Evolutionary conservation across 1,140 invertebrate genomes (phyloP).

Genomic region (Sweltsa coloradensis): DNA sequence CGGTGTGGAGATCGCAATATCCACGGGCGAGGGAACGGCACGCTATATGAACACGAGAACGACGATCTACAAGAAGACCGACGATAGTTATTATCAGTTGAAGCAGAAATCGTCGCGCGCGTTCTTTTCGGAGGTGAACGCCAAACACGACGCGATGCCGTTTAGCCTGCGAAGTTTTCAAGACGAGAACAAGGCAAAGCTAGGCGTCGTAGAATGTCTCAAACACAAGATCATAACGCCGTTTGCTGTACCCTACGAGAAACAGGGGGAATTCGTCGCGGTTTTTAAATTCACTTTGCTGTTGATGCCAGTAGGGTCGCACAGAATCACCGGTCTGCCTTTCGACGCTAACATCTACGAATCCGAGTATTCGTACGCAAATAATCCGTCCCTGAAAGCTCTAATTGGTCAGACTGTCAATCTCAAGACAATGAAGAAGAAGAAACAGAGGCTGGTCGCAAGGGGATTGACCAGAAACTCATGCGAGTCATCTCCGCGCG

Average conservation of each 20-base stretch:
- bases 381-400: too few species aligned
- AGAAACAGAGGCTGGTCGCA: too few species aligned
- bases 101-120: conserved; percentile 95
- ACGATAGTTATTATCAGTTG: conserved; percentile 85
- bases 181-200: conserved; percentile 93
- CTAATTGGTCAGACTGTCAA: too few species aligned
- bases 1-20: conserved; percentile 94
- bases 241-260: conserved; percentile 75
- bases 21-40: conserved; percentile 79
- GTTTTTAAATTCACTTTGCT: conserved; percentile 98
- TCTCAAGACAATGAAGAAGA: too few species aligned
- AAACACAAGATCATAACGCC: conserved; percentile 96
- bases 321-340: conserved; percentile 90
- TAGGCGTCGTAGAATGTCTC: conserved; percentile 96
- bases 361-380: conserved; percentile 72
- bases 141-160: conserved; percentile 91
- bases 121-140: conserved; percentile 88
- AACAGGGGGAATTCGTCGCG: conserved; percentile 74
- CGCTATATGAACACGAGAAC: conserved; percentile 88
- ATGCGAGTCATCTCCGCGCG: too few species aligned
- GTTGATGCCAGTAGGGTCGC: conserved; percentile 89
- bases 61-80: conserved; percentile 97
- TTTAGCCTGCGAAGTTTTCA: conserved; percentile 84
- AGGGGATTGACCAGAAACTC: too few species aligned
- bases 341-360: conserved; percentile 70